Percentiles rank a stretch among this genome's conserved stretches.
These are phyloP conservation scores for Heterodera schachtii DNA, from an alignment of 1,140 invertebrate genomes.

Conservation along the genomic window DNA sequence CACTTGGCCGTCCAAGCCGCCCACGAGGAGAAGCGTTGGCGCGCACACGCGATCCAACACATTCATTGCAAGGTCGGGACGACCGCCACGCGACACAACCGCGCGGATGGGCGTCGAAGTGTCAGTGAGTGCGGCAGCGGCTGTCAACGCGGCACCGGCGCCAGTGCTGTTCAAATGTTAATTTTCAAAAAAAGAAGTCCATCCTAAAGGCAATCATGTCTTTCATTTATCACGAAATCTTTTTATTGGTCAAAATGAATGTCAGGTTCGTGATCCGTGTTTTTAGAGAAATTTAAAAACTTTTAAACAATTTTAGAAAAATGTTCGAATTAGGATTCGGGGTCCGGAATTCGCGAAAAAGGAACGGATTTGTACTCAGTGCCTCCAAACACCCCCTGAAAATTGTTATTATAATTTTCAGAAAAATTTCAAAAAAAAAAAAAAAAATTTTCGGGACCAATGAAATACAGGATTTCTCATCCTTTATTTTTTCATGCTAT, in stretches of 20 bases:
- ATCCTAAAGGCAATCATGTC: no score
- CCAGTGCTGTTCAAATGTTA: constrained; percentile 8
- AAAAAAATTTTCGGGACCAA: no score
- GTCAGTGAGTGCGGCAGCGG: neutral
- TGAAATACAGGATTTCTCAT: neutral
- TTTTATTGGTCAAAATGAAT: no score
- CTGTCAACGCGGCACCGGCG: constrained; percentile 21
- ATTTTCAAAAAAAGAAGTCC: no score
- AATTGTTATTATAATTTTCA: no score
- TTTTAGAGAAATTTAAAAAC: no score
- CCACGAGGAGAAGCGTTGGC: constrained; percentile 21
- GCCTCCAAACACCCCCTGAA: no score
- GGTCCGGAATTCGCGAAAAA: neutral
- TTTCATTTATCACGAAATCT: no score
- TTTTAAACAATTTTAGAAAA: neutral
- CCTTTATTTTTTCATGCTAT: no score
- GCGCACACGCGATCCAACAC: constrained; percentile 17
- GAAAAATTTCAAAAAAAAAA: no score
- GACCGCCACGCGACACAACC: constrained; percentile 29
- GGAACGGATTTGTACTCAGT: neutral
- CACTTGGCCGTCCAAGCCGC: constrained; percentile 20
- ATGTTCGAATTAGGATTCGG: no score
- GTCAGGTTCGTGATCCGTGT: no score
- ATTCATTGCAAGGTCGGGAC: constrained; percentile 24
- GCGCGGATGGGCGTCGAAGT: constrained; percentile 7